Evolutionary conservation across 2,888 invertebrate species (phyloP), one percentile per base, ranked within the genome.

Genomic region (Phortica okadai): DNA sequence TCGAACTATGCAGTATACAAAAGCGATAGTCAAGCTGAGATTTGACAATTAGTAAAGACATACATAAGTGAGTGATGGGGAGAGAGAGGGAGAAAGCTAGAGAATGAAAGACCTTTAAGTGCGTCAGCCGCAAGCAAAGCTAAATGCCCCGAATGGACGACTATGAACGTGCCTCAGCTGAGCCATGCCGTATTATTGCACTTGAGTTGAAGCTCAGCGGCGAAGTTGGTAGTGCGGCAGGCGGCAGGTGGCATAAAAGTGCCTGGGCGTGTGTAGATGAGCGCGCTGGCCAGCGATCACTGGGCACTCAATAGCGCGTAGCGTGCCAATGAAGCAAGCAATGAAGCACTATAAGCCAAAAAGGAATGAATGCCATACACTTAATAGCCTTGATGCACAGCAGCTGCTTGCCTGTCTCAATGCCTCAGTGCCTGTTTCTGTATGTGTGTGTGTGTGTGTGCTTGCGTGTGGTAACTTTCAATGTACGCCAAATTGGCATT

Each of bases 31-130:
- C 41, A 11, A 69, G 50, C 70, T 33, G 54, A 76, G 76, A 76
- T 76, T 76, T 76, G 76, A 70, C 76, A 76, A 76, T 76, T 76
- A 74, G 74, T 70, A 33, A 50, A 21, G 44, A 56, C 66, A 50
- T 45, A 56, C 66, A 50, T 25, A 16, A 16, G 21, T 21, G 58
- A 3, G 14, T 21, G 69, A 42, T 44, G 44, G 14, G n/a, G 41
- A 14, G 74, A 45, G 69, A 11, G 50, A 0, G 33, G 33, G 33
- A 33, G 33, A 33, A 33, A 33, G 33, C 1, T 33, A 33, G 33
- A 33, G 33, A 33, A 33, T 33, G 33, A 33, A 33, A 33, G 33
- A 33, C 33, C 44, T 54, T 21, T 45, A 42, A 21, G 45, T 50
- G 70, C 16, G 21, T 25, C 50, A 10, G 62, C 44, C 3, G n/a